Conservation (phyloP, 2,113 vertebrate genomes). For the Zosterops pallidus region DNA sequence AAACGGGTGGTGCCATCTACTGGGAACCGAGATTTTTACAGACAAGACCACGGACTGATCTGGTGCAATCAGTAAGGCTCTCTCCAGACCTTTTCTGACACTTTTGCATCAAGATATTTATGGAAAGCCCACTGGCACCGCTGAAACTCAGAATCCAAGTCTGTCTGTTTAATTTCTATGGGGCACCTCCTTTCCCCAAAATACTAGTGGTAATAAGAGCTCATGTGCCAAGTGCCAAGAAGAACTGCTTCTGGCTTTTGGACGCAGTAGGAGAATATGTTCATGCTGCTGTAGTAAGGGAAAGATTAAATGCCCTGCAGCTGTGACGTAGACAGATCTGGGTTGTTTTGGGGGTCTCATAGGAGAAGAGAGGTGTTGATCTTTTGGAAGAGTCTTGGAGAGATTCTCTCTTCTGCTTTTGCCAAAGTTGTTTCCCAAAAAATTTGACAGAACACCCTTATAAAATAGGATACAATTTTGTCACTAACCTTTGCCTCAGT, state of each 20-base stretch:
- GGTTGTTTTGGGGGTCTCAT: neutral
- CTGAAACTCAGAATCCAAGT: neutral
- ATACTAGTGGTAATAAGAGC: neutral
- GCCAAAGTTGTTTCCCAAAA: neutral
- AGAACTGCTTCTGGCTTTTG: neutral
- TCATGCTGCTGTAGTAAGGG: neutral
- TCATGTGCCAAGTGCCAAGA: neutral
- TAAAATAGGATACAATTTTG: neutral
- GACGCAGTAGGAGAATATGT: neutral
- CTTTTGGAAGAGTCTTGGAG: neutral
- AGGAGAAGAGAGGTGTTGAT: neutral
- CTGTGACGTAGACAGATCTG: neutral
- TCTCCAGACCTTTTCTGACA: neutral
- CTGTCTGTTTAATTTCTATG: neutral
- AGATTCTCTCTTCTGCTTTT: neutral
- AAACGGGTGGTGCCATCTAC: conserved; percentile 17
- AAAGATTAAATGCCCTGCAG: neutral
- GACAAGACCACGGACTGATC: too few relatives aligned
- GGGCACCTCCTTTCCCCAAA: neutral
- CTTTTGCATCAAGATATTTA: neutral
- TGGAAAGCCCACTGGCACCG: neutral
- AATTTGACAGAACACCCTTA: neutral
- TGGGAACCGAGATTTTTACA: neutral
- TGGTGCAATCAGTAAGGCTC: neutral
- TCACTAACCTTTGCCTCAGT: neutral